Base-by-base conservation (phyloP, 2,113 vertebrate species). In the Euleptes europaea region DNA sequence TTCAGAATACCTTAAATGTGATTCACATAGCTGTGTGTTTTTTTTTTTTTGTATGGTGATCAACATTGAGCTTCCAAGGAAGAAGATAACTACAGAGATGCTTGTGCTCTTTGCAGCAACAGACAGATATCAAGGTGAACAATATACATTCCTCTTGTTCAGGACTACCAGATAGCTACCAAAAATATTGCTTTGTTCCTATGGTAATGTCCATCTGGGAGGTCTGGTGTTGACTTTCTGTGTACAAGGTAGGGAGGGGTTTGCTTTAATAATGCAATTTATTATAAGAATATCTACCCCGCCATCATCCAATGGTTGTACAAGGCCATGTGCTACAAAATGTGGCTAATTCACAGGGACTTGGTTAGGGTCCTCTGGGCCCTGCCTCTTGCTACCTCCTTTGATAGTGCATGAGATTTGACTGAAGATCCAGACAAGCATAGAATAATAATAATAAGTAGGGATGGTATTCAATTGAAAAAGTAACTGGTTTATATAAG, bases 11-110 rank as follows among this genome's bases (percentile, higher is more conserved):
- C 51, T 70, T 0, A 82, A 71, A 75, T 85, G 33, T 65, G 80
- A 76, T 1, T 86, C 66, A 69, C 40, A 84, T 51, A 89, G 90
- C 78, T 80, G 49, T 10, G 85, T 71, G 17, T 86, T 80, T 87
- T 66, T 33, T 76, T 54, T 23, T 86, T 80, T 87, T 66, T 38
- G 78, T 63, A 84, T 40, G 54, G 14, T 17, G 40, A 88, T 63
- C n/a, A 89, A 81, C 72, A 78, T 8, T 78, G 72, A 86, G 21
- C 57, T 19, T 74, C 66, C 44, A 72, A 73, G 72, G 11, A 79
- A 38, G 26, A 69, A 88, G 69, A 89, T 75, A 15, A 60, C 49
- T 65, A 73, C 67, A 72, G 54, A 88, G 28, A 21, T 81, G 21
- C 26, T 84, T 82, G 35, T 40, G 31, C 65, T 63, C 40, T 85